These are phyloP conservation scores for Tethya wilhelma DNA, from an alignment of 37 sponge, comb jelly and placozoan genomes.

Conservation along the genomic window DNA sequence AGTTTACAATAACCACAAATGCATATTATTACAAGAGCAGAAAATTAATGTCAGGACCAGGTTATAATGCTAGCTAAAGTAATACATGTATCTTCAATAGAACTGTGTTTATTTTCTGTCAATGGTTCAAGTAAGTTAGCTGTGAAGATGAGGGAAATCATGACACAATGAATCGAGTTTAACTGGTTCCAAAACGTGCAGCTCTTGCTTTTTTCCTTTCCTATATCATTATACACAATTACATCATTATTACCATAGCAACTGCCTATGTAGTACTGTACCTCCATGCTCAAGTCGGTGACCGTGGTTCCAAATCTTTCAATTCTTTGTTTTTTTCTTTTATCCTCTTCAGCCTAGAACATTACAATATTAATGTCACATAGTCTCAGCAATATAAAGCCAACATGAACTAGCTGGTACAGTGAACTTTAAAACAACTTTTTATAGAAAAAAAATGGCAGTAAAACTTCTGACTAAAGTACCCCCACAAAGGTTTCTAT, in stretches of 20 bases:
- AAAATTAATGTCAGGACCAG: not conserved
- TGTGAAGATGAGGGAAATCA: not conserved
- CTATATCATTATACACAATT: slow-evolving; percentile 18
- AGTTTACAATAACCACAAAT: not conserved
- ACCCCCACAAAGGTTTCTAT: too few species aligned
- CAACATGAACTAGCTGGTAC: not conserved
- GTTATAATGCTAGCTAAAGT: not conserved
- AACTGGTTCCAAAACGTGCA: slow-evolving; percentile 41
- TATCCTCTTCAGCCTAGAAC: slow-evolving; percentile 42
- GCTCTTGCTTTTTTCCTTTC: slow-evolving; percentile 39
- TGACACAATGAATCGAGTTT: not conserved
- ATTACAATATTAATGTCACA: not conserved
- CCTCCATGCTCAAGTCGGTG: slow-evolving; percentile 26
- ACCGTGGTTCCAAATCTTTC: slow-evolving; percentile 44
- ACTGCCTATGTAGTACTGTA: not conserved
- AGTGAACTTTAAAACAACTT: not conserved
- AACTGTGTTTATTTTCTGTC: not conserved
- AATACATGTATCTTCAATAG: not conserved
- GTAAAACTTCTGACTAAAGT: too few species aligned
- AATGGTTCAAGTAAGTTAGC: not conserved
- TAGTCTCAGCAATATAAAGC: too few species aligned
- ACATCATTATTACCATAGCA: not conserved
- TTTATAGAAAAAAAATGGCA: not conserved
- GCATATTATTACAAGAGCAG: not conserved
- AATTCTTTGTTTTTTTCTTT: slow-evolving; percentile 55